Evolutionary conservation across 2,113 vertebrate genomes (phyloP).

Genomic region (Elachura formosa): DNA sequence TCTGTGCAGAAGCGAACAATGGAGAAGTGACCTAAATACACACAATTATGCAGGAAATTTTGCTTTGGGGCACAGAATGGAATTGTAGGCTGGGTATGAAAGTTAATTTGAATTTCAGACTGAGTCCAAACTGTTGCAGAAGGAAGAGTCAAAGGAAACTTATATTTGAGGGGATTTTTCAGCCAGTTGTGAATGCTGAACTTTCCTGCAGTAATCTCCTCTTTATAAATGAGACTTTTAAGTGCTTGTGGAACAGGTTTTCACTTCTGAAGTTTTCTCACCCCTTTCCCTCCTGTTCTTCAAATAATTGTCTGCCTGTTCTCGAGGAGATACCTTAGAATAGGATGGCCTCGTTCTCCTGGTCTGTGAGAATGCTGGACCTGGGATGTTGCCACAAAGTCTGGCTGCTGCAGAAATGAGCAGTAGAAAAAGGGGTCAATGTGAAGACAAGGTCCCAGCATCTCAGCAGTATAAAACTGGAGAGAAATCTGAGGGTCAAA

Average conservation of each 20-base stretch:
- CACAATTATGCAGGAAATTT: conserved; percentile 60
- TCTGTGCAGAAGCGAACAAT: conserved; percentile 50
- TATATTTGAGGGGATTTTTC: neutral
- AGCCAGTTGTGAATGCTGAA: neutral
- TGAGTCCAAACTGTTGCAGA: conserved; percentile 36
- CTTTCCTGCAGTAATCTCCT: neutral
- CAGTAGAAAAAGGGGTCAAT: rapidly evolving
- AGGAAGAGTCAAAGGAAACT: neutral
- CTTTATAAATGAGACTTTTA: neutral
- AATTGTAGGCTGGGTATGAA: conserved; percentile 35
- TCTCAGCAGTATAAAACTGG: neutral
- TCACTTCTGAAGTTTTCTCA: neutral
- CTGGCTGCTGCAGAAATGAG: neutral
- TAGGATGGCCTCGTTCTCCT: neutral
- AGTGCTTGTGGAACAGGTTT: neutral
- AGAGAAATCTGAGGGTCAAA: neutral
- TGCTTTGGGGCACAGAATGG: conserved; percentile 51
- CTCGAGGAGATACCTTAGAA: neutral
- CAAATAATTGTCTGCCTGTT: conserved; percentile 1
- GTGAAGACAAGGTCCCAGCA: neutral
- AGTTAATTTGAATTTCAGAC: conserved; percentile 64
- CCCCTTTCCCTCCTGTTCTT: neutral
- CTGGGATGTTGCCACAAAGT: conserved; percentile 1
- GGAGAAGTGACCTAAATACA: conserved; percentile 62
- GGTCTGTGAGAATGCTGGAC: neutral